Percentiles rank a stretch among this genome's conserved stretches.
These are phyloP conservation scores for Sylvicola cinctus DNA, from an alignment of 2,888 invertebrate species.

Conservation along the genomic window DNA sequence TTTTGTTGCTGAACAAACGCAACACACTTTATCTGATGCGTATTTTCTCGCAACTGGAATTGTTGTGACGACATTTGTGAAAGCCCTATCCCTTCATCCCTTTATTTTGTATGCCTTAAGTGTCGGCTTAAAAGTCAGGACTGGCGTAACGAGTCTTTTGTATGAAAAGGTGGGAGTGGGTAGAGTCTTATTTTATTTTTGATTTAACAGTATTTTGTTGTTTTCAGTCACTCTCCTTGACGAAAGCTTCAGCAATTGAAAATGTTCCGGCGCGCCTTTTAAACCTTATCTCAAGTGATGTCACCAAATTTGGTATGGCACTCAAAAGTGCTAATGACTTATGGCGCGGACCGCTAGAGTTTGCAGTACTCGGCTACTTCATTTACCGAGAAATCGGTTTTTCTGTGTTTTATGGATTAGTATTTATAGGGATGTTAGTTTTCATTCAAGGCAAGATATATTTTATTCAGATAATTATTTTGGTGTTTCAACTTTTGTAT, in stretches of 20 bases:
- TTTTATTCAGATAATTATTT: constrained; percentile 28
- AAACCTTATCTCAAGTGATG: constrained; percentile 36
- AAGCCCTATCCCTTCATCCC: too few relatives aligned
- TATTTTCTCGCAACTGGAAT: too few relatives aligned
- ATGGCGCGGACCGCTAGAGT: constrained; percentile 31
- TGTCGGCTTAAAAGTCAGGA: too few relatives aligned
- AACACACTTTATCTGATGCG: too few relatives aligned
- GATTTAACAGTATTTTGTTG: constrained; percentile 1
- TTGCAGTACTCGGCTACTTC: constrained; percentile 26
- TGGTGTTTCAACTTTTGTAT: too few relatives aligned
- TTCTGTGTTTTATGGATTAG: constrained; percentile 29
- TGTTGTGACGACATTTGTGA: too few relatives aligned
- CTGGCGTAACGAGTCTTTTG: too few relatives aligned
- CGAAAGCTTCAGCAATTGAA: constrained; percentile 6
- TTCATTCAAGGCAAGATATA: constrained; percentile 31
- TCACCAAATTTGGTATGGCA: constrained; percentile 32
- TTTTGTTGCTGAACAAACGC: too few relatives aligned
- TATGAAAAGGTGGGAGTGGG: too few relatives aligned
- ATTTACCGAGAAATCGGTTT: constrained; percentile 21
- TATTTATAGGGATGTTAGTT: constrained; percentile 28
- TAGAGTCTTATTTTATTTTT: too few relatives aligned
- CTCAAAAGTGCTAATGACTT: constrained; percentile 31
- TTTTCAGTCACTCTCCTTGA: constrained; percentile 6
- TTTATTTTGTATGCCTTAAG: too few relatives aligned
- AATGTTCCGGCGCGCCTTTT: constrained; percentile 30